A percentile compares a stretch with the other conserved stretches of the same genome.
These are phyloP conservation scores for Spheniscus mendiculus DNA, from an alignment of 2,113 vertebrate genomes.

Conservation along the genomic window DNA sequence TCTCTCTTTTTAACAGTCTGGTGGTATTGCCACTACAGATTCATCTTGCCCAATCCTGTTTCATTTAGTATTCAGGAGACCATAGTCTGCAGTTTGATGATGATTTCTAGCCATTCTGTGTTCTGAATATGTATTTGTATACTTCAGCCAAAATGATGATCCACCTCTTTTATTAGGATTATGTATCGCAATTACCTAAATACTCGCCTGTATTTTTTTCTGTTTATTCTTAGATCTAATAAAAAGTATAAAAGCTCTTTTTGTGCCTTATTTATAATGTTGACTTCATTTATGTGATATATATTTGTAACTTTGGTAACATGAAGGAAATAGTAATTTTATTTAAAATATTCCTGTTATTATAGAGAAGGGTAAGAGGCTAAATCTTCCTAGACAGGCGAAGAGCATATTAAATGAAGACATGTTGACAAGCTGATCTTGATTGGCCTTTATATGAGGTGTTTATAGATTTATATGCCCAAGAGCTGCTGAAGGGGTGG, in stretches of 20 bases:
- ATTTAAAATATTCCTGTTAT: not conserved
- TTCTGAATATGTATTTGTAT: not conserved
- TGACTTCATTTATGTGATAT: not conserved
- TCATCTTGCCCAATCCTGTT: not conserved
- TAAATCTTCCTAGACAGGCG: not conserved
- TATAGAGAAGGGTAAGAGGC: not conserved
- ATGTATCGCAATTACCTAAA: not conserved
- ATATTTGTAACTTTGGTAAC: not conserved
- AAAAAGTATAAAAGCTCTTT: not conserved
- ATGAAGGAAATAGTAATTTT: not conserved
- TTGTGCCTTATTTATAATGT: not conserved
- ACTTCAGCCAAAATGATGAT: not conserved
- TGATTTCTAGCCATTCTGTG: not conserved
- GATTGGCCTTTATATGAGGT: not conserved
- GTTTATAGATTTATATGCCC: not conserved
- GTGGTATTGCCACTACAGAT: not conserved
- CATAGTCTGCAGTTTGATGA: not conserved
- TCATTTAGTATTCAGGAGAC: not conserved
- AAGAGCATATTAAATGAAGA: not conserved
- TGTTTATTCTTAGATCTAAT: not conserved
- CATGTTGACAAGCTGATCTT: not conserved
- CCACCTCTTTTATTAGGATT: not conserved
- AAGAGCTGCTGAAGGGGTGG: not conserved
- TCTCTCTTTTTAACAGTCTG: not conserved
- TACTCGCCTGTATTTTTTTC: not conserved